Evolutionary conservation across 2,888 invertebrate genomes (phyloP).

Genomic region (Drosophila emarginata): DNA sequence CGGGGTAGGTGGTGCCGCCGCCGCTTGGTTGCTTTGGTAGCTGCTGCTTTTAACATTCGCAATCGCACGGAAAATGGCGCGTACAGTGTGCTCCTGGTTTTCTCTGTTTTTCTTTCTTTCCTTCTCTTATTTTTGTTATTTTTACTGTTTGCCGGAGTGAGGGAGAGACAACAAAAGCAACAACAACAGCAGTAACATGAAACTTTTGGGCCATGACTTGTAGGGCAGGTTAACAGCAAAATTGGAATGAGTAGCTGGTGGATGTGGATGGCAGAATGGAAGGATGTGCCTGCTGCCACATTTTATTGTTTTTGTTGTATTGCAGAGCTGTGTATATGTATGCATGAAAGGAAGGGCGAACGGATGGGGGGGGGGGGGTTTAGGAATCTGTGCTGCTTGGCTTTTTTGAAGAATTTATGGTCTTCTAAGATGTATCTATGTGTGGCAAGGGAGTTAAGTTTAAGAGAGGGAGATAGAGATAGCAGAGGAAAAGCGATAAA

Average conservation of each 20-base stretch:
- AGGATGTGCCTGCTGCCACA: constrained; percentile 53
- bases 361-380: constrained; percentile 42
- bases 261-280: constrained; percentile 23
- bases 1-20: neutral
- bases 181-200: constrained; percentile 39
- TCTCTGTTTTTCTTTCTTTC: constrained; percentile 24
- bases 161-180: constrained; percentile 29
- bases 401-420: constrained; percentile 79
- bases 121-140: neutral
- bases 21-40: constrained; percentile 51
- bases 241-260: constrained; percentile 15
- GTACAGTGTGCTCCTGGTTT: constrained; percentile 73
- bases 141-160: constrained; percentile 30
- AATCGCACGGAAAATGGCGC: constrained; percentile 76
- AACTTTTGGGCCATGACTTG: constrained; percentile 65
- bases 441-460: constrained; percentile 35
- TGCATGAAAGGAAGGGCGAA: neutral
- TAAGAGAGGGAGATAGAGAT: neutral
- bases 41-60: constrained; percentile 70
- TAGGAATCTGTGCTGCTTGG: constrained; percentile 59
- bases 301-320: constrained; percentile 77
- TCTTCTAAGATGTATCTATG: constrained; percentile 76
- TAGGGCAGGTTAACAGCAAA: constrained; percentile 59
- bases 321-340: constrained; percentile 43
- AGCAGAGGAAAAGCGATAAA: neutral